Evolutionary conservation across 2,888 invertebrate species (phyloP), one percentile per base, ranked within the genome.

Genomic region (Dyspetes luteomarginatus): DNA sequence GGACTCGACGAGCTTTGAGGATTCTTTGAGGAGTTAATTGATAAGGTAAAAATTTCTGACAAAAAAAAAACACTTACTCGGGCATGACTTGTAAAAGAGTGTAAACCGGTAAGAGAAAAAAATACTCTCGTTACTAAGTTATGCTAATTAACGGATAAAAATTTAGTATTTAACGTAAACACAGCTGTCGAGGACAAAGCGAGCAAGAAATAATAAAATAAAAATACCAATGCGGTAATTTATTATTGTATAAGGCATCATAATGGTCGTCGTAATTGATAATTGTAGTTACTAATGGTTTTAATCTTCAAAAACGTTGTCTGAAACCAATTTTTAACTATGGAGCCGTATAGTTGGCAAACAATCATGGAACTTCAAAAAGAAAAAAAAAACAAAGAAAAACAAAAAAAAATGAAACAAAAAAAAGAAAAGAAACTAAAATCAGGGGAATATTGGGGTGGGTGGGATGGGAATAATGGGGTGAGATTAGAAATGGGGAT

Each of bases 241-340:
- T 88, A 88, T 88, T 88, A 89, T 88, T 86, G 86, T 85, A 84
- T 88, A 89, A 90, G 88, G 85, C 86, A 89, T 88, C 87, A 84
- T 89, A 89, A 89, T 90, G 86, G 84, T 89, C 88, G 87, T 88
- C 65, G 89, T 89, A 89, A 89, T 88, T 88, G 86, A 89, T 90
- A 89, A 89, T 89, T 89, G 88, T 89, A 90, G 90, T 90, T 90
- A 89, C 83, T 90, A 90, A 89, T 89, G 89, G 89, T 91, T 74
- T 90, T 89, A 88, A 90, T 88, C 89, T 90, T 89, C 89, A 90
- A 36, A n/a, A 89, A 88, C 89, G 89, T 91, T 90, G 89, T 89
- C 87, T 85, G 86, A 89, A 89, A 89, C 88, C 87, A 88, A 89
- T 90, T 89, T 89, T 89, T 89, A 89, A 86, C 76, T 81, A 73